phyloP scores from a whole-genome alignment of 2,797 vertebrate genomes.

The Leptatherina wallacei region DNA sequence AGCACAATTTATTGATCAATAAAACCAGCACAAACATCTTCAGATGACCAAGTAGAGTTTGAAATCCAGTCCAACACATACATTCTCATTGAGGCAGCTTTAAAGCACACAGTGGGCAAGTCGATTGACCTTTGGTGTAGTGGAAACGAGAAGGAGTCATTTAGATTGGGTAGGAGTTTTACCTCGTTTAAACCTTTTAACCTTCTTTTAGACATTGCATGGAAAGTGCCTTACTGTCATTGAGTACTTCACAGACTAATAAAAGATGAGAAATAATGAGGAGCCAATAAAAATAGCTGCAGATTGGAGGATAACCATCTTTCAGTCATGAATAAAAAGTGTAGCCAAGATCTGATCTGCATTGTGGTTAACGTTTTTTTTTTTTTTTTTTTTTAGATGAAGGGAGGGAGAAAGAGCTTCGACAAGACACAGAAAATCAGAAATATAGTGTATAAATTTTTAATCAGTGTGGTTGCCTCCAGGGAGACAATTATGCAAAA shows the following conservation, averaged over 20 bases:
- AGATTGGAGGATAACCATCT: conserved; percentile 3
- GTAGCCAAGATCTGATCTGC: neutral
- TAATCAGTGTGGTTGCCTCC: conserved; percentile 30
- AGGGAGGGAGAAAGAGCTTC: conserved; percentile 14
- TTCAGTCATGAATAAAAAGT: neutral
- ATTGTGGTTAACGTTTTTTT: neutral
- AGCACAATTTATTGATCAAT: neutral
- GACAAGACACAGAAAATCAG: conserved; percentile 14
- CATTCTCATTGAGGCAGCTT: neutral
- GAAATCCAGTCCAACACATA: neutral
- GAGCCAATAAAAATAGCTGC: neutral
- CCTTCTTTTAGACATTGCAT: neutral
- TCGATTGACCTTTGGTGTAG: neutral
- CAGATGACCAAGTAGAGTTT: neutral
- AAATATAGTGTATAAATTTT: conserved; percentile 47
- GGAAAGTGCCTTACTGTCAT: conserved; percentile 1
- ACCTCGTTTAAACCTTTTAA: neutral
- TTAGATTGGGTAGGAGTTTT: conserved; percentile 12
- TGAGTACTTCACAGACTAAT: neutral
- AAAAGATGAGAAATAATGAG: neutral
- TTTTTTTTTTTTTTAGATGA: neutral
- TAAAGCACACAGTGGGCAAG: neutral
- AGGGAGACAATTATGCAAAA: conserved; percentile 30
- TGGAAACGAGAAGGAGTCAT: neutral
- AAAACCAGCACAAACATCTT: neutral